These are phyloP conservation scores for Drosophila ohnishii DNA, from an alignment of 1,140 invertebrate species.

Conservation along the genomic window DNA sequence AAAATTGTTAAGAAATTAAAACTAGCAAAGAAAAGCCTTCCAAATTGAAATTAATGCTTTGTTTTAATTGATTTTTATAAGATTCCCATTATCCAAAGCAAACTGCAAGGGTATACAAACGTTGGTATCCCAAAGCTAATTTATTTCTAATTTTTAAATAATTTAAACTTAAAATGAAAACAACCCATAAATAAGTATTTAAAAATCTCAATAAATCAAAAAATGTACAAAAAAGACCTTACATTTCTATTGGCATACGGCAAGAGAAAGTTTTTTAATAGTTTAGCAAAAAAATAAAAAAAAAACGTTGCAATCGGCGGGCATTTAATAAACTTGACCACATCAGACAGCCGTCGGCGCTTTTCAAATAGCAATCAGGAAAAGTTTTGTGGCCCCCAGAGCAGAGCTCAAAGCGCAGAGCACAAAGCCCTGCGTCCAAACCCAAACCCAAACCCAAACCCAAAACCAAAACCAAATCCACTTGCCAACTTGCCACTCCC, in stretches of 20 bases:
- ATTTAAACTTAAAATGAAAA: too few species aligned
- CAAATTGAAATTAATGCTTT: too few species aligned
- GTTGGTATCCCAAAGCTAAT: too few species aligned
- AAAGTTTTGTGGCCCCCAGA: constrained; percentile 10
- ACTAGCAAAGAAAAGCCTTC: too few species aligned
- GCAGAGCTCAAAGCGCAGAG: neutral
- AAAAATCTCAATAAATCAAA: neutral
- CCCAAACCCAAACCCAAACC: neutral
- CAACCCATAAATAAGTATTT: too few species aligned
- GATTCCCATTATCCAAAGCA: too few species aligned
- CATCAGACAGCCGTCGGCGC: neutral
- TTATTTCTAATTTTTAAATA: too few species aligned
- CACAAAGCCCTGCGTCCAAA: neutral
- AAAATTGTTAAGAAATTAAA: too few species aligned
- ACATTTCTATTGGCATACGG: neutral
- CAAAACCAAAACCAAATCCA: neutral
- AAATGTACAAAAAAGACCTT: too few species aligned
- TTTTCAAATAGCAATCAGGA: constrained; percentile 21
- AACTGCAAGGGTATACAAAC: too few species aligned
- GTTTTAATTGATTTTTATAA: too few species aligned
- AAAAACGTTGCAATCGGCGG: neutral
- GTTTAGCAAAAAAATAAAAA: constrained; percentile 3
- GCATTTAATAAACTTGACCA: constrained; percentile 22
- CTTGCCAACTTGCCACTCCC: too few species aligned
- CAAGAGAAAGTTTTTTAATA: neutral